Evolutionary conservation across 2,888 invertebrate species (phyloP).

Genomic region (Dermolepida albohirtum): DNA sequence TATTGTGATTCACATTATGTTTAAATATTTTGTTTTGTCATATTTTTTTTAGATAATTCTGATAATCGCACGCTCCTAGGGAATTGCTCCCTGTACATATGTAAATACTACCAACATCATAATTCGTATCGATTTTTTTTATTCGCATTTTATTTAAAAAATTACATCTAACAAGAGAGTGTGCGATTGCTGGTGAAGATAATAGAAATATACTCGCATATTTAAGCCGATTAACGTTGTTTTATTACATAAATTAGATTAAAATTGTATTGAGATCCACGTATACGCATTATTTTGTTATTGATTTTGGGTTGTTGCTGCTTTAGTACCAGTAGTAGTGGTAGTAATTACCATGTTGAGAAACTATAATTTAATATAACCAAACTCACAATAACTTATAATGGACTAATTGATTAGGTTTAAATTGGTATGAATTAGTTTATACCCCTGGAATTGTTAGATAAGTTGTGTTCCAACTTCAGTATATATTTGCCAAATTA

Average conservation of each 20-base stretch:
- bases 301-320: conserved; percentile 14
- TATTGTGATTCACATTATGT: too few species aligned
- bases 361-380: conserved; percentile 23
- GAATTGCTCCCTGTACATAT: too few species aligned
- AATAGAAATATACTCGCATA: conserved; percentile 17
- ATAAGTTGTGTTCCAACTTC: conserved; percentile 1
- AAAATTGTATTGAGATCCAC: conserved; percentile 5
- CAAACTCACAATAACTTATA: conserved; percentile 23
- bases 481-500: conserved; percentile 17
- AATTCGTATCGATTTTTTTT: too few species aligned
- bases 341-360: not conserved
- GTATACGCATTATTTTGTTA: conserved; percentile 16
- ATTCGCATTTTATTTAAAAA: too few species aligned
- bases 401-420: conserved; percentile 34
- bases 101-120: too few species aligned
- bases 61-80: too few species aligned
- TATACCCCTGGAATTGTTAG: conserved; percentile 6
- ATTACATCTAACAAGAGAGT: not conserved
- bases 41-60: too few species aligned
- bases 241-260: conserved; percentile 27
- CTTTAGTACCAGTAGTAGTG: not conserved
- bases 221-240: conserved; percentile 18
- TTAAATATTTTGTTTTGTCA: too few species aligned
- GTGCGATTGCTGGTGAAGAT: conserved; percentile 9
- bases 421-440: conserved; percentile 28